Evolutionary conservation across 2,888 invertebrate genomes (phyloP), one percentile per base, ranked within the genome.

Genomic region (Drosophila anomalata): DNA sequence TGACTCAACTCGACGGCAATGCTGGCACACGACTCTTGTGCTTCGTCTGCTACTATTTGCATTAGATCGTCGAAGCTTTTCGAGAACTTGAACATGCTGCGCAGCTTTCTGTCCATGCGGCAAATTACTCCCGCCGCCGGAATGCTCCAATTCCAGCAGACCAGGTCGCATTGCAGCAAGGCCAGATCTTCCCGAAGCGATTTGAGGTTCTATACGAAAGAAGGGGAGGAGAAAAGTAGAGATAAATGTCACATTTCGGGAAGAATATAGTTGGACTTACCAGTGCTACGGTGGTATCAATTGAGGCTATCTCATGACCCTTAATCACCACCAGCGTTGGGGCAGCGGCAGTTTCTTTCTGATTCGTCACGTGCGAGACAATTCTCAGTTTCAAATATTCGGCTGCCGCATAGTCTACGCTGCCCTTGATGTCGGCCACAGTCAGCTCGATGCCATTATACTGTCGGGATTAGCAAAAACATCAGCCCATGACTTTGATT

Each of bases 351-450:
- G 41, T 17, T 0, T 42, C 41, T 36, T 14, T 36, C 1, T 14
- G 36, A 9, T 93, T 92, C 17, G 94, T 95, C 14, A 94, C 95
- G 92, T 96, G 96, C 87, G 95, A 94, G 67, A 97, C 94, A 73
- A 95, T 94, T 88, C 93, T 93, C 14, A 79, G 75, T 78, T 94
- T 93, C 80, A 97, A 93, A 92, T 94, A 95, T 92, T 96, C 96
- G 0, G 96, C 96, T 3, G 96, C 95, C n/a, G 97, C 95, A 92
- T 96, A 97, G 60, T 94, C 93, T 54, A 97, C 92, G 84, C 94
- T 94, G 78, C 95, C 94, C 89, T 95, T 94, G 55, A 96, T 95
- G 62, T 93, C 93, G 46, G 95, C 94, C 77, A 95, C 89, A 79
- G 94, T 92, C 8, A 93, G 89, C 66, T 92, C 91, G 12, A 89